Evolutionary conservation across 1,140 invertebrate genomes (phyloP).

Genomic region (Zaprionus capensis): DNA sequence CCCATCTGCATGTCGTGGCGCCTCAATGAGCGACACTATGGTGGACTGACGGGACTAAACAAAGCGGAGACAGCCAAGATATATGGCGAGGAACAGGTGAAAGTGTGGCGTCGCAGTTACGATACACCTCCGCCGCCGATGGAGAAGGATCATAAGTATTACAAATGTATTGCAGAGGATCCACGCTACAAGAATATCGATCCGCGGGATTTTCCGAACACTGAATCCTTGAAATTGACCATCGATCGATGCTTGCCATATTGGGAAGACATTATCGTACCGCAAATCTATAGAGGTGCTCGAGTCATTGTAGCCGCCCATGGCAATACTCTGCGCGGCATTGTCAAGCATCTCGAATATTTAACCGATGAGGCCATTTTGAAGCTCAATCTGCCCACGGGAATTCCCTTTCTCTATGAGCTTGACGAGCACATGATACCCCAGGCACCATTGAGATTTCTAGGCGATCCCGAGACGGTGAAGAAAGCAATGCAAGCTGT

Average conservation of each 20-base stretch:
- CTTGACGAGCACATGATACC: conserved; percentile 95
- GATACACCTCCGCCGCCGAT: conserved; percentile 96
- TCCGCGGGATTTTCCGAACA: conserved; percentile 93
- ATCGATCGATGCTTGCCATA: conserved; percentile 95
- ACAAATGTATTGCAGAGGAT: conserved; percentile 93
- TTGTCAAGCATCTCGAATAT: conserved; percentile 96
- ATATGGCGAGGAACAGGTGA: conserved; percentile 95
- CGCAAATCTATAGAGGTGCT: conserved; percentile 93
- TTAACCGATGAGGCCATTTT: conserved; percentile 94
- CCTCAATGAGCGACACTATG: conserved; percentile 97
- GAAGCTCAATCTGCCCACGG: conserved; percentile 96
- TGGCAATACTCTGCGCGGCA: conserved; percentile 96
- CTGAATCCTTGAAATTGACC: conserved; percentile 96
- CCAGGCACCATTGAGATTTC: conserved; percentile 94
- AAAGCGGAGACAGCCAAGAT: conserved; percentile 98
- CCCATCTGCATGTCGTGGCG: conserved; percentile 93
- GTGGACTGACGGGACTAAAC: conserved; percentile 96
- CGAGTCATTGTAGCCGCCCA: conserved; percentile 96
- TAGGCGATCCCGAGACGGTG: conserved; percentile 96
- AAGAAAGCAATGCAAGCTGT: conserved; percentile 96
- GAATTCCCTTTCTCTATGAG: conserved; percentile 97
- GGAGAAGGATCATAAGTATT: conserved; percentile 92
- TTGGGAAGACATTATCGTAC: conserved; percentile 97
- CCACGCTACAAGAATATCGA: conserved; percentile 90
- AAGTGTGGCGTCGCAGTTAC: conserved; percentile 97